Evolutionary conservation across 1,140 invertebrate genomes (phyloP).

Genomic region (Berghia stephanieae): DNA sequence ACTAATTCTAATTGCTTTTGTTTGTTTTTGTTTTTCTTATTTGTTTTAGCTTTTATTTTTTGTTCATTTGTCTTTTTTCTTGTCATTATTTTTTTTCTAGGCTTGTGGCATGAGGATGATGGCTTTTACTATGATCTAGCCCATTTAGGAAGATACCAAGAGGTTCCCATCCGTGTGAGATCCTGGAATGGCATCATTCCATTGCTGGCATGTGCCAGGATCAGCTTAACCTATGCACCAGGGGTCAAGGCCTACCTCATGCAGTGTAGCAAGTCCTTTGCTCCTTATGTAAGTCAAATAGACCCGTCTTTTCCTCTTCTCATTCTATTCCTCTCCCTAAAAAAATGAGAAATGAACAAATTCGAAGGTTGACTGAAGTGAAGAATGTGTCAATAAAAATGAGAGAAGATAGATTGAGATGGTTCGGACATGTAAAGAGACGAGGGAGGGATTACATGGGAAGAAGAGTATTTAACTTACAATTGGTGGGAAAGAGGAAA

Average conservation of each 20-base stretch:
- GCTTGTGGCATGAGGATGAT: slow-evolving; percentile 63
- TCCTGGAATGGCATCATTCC: slow-evolving; percentile 65
- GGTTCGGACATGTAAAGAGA: too few species aligned
- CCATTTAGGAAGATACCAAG: slow-evolving; percentile 32
- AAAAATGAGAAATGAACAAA: too few species aligned
- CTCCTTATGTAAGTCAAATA: slow-evolving; percentile 24
- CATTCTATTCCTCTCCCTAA: background rate
- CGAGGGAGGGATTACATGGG: too few species aligned
- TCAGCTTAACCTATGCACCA: slow-evolving; percentile 17
- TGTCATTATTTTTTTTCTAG: slow-evolving; percentile 27
- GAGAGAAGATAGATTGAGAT: too few species aligned
- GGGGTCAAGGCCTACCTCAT: slow-evolving; percentile 24
- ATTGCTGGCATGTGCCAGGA: slow-evolving; percentile 39
- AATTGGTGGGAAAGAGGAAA: too few species aligned
- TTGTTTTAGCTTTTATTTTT: too few species aligned
- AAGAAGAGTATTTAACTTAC: too few species aligned
- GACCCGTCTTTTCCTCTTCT: background rate
- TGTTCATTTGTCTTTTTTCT: background rate
- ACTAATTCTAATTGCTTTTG: too few species aligned
- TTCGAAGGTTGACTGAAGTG: too few species aligned
- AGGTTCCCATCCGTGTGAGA: slow-evolving; percentile 51
- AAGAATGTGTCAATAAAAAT: too few species aligned
- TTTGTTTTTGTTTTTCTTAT: too few species aligned
- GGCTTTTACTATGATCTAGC: slow-evolving; percentile 65
- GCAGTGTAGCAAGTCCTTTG: slow-evolving; percentile 12